A percentile compares a stretch with the other conserved stretches of the same genome.
Conservation (phyloP, 2,113 vertebrate genomes). For the Eonycteris spelaea region DNA sequence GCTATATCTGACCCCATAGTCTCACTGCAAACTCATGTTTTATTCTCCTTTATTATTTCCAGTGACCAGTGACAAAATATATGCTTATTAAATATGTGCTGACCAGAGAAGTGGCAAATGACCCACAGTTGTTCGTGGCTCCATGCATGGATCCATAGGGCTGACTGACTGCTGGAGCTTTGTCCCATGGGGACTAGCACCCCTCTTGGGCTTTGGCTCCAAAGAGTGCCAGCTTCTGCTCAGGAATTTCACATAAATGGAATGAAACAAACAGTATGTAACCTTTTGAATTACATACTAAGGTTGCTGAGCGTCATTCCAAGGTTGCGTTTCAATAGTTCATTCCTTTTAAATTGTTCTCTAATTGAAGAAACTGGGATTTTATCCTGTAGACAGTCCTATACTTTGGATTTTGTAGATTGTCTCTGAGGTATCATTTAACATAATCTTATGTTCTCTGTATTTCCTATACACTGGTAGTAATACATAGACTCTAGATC, state of each 20-base stretch:
- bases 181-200: background rate
- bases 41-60: background rate
- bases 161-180: background rate
- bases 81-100: background rate
- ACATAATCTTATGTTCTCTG: background rate
- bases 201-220: background rate
- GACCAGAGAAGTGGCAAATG: background rate
- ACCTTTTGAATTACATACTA: background rate
- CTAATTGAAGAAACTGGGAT: background rate
- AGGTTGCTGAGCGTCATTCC: background rate
- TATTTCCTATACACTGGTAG: background rate
- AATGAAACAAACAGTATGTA: background rate
- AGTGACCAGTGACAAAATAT: background rate
- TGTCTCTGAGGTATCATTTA: background rate
- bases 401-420: background rate
- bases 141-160: background rate
- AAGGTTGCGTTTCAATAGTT: background rate
- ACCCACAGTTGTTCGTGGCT: background rate
- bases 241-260: background rate
- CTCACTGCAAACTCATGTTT: background rate
- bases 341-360: background rate
- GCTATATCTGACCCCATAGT: background rate
- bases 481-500: background rate
- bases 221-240: background rate
- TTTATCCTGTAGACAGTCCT: background rate